These are phyloP conservation scores for Euleptes europaea DNA, from an alignment of 2,113 vertebrate genomes.

Conservation along the genomic window DNA sequence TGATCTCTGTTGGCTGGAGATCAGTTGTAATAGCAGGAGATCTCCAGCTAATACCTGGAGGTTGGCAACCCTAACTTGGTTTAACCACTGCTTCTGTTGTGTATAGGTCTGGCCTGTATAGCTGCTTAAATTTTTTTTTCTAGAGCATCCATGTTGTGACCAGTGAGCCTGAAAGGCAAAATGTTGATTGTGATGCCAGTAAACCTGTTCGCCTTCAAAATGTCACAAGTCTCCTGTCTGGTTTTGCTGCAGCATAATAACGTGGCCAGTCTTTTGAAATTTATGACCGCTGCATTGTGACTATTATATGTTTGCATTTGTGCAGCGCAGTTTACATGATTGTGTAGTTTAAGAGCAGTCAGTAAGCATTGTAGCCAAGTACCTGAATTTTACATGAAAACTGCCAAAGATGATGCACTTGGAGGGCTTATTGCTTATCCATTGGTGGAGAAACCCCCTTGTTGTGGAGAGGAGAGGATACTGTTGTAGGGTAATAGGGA, in stretches of 20 bases:
- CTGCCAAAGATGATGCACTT: not conserved
- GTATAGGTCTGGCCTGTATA: not conserved
- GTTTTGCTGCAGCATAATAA: too few species aligned
- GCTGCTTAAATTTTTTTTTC: not conserved
- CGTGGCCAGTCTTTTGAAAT: too few species aligned
- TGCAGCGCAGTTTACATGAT: not conserved
- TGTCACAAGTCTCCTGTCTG: too few species aligned
- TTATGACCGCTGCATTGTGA: not conserved
- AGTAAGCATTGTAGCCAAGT: not conserved
- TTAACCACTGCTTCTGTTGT: not conserved
- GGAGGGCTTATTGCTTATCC: not conserved
- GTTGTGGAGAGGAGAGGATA: not conserved
- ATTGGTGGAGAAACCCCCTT: not conserved
- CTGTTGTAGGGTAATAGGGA: not conserved
- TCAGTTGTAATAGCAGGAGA: too few species aligned
- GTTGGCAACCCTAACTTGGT: too few species aligned
- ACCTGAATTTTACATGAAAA: not conserved
- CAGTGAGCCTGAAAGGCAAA: not conserved
- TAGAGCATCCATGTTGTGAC: not conserved
- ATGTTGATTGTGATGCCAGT: not conserved
- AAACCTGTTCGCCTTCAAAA: too few species aligned
- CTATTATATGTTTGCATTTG: not conserved
- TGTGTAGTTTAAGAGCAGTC: not conserved
- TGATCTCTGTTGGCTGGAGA: too few species aligned
- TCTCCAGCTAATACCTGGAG: too few species aligned